A percentile compares a stretch with the other conserved stretches of the same genome.
These are phyloP conservation scores for Heterodera carotae DNA, from an alignment of 1,140 invertebrate genomes.

Conservation along the genomic window DNA sequence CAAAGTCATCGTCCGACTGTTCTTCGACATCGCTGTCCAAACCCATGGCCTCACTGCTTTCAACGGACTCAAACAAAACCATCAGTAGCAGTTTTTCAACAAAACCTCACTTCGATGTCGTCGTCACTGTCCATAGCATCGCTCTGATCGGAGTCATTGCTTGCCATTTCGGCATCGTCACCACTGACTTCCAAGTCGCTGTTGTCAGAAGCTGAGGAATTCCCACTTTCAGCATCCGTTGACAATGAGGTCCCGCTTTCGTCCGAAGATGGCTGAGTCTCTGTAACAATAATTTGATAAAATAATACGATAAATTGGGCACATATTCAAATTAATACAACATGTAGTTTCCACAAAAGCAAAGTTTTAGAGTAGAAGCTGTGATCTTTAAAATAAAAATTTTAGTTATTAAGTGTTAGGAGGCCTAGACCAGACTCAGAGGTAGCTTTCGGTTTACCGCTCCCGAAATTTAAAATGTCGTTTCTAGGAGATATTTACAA, in stretches of 20 bases:
- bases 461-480: too few relatives aligned
- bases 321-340: too few relatives aligned
- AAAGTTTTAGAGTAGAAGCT: too few relatives aligned
- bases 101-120: background rate
- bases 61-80: too few relatives aligned
- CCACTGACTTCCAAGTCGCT: background rate
- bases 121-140: background rate
- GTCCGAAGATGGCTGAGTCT: background rate
- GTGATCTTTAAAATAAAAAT: too few relatives aligned
- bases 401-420: too few relatives aligned
- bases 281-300: background rate
- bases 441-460: too few relatives aligned
- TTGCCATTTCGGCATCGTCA: slow-evolving; percentile 1
- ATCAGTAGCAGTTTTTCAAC: too few relatives aligned
- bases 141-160: background rate
- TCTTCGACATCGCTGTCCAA: background rate
- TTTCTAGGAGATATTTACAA: too few relatives aligned
- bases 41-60: too few relatives aligned
- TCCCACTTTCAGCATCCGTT: background rate
- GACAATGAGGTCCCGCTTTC: background rate
- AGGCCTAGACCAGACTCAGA: too few relatives aligned
- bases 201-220: background rate
- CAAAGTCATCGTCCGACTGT: background rate
- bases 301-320: background rate
- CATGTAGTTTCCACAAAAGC: too few relatives aligned